phyloP scores from a whole-genome alignment of 2,888 invertebrate genomes.

The Parnassius glacialis region DNA sequence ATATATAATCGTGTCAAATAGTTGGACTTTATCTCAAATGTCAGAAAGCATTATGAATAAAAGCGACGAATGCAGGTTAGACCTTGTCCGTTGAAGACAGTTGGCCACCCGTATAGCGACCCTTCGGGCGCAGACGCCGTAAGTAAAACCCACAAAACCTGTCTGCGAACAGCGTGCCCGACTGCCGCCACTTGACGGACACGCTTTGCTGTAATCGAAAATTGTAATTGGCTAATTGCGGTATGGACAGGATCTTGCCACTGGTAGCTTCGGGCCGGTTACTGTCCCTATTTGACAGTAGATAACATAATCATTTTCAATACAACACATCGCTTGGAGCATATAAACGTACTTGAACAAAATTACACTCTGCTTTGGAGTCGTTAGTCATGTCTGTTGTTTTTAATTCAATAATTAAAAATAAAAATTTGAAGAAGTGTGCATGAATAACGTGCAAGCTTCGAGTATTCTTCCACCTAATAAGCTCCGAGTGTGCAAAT shows the following conservation, averaged over 20 bases:
- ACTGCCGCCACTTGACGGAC: conserved; percentile 40
- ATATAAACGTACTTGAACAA: conserved; percentile 1
- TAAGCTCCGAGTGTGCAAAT: background rate
- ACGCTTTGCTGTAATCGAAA: conserved; percentile 65
- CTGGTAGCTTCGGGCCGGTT: conserved; percentile 34
- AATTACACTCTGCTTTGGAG: too few relatives aligned
- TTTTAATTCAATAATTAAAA: background rate
- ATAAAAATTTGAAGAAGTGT: background rate
- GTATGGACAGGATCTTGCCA: conserved; percentile 38
- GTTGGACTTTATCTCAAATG: conserved; percentile 21
- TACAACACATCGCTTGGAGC: conserved; percentile 1
- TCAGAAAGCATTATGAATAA: conserved; percentile 39
- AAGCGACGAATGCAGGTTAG: conserved; percentile 37
- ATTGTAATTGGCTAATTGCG: conserved; percentile 66
- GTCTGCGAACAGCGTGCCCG: conserved; percentile 46
- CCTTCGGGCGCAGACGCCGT: conserved; percentile 41
- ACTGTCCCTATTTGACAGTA: conserved; percentile 38
- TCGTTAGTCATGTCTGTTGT: background rate
- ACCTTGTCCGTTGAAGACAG: conserved; percentile 34
- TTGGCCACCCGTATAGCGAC: conserved; percentile 55
- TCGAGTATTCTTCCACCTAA: conserved; percentile 1
- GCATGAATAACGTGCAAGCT: background rate
- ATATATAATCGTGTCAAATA: conserved; percentile 9
- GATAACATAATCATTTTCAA: conserved; percentile 20
- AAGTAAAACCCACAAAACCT: conserved; percentile 60